phyloP scores from a whole-genome alignment of 2,113 vertebrate species.

The Agapornis roseicollis region DNA sequence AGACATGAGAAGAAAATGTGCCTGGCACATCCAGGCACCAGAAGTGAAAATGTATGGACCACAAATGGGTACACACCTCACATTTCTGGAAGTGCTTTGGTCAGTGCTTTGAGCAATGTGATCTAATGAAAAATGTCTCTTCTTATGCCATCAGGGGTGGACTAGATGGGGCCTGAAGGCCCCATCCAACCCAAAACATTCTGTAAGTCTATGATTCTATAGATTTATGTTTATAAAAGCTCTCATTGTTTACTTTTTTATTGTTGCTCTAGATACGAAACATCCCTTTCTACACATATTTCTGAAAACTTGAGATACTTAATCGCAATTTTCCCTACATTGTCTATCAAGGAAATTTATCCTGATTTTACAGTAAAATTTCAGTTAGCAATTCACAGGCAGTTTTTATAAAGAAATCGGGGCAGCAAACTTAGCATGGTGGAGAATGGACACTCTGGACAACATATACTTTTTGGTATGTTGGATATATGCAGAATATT shows the following conservation, averaged over 20 bases:
- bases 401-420: background rate
- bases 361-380: background rate
- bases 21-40: background rate
- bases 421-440: background rate
- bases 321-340: background rate
- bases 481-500: background rate
- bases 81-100: background rate
- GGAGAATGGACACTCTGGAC: background rate
- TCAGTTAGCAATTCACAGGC: background rate
- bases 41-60: background rate
- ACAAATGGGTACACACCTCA: background rate
- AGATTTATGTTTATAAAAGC: background rate
- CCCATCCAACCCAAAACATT: background rate
- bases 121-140: background rate
- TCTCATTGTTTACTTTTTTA: background rate
- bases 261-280: background rate
- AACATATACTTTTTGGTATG: background rate
- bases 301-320: background rate
- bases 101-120: fast-evolving
- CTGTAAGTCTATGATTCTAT: background rate
- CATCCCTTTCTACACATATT: background rate
- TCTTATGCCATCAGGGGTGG: background rate
- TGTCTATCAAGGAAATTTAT: background rate
- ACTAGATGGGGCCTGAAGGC: background rate
- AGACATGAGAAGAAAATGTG: background rate